phyloP scores from a whole-genome alignment of 2,888 invertebrate genomes.

The Euplexia lucipara region DNA sequence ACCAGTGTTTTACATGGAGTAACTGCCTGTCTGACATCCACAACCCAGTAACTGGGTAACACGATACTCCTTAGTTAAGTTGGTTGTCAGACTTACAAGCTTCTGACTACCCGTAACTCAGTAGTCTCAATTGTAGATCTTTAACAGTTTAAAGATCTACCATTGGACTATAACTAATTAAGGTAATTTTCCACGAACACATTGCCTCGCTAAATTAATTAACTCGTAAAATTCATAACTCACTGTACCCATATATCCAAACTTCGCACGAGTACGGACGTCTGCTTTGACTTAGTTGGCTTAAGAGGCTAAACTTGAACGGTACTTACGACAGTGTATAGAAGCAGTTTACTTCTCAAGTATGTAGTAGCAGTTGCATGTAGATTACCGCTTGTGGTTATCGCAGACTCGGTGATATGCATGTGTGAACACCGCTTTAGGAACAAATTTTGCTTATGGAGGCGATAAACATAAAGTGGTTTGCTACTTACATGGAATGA shows the following conservation, averaged over 20 bases:
- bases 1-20: too few relatives aligned
- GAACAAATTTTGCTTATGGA: constrained; percentile 36
- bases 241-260: constrained; percentile 8
- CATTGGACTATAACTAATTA: constrained; percentile 7
- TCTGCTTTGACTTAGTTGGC: constrained; percentile 46
- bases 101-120: too few relatives aligned
- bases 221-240: constrained; percentile 15
- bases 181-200: neutral
- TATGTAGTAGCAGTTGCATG: constrained; percentile 40
- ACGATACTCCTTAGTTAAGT: too few relatives aligned
- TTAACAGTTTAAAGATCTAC: too few relatives aligned
- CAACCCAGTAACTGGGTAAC: too few relatives aligned
- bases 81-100: too few relatives aligned
- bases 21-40: too few relatives aligned
- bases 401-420: constrained; percentile 31
- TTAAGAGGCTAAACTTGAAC: constrained; percentile 49
- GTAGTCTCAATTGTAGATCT: too few relatives aligned
- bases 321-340: constrained; percentile 35
- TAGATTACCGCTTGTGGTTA: constrained; percentile 51
- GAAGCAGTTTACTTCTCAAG: constrained; percentile 44
- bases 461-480: constrained; percentile 10
- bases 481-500: neutral
- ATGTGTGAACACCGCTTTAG: constrained; percentile 37
- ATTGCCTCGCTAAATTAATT: constrained; percentile 14
- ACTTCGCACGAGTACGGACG: constrained; percentile 18